Percentiles rank a stretch among this genome's conserved stretches.
These are phyloP conservation scores for Allygus modestus DNA, from an alignment of 2,888 invertebrate species.

Conservation along the genomic window DNA sequence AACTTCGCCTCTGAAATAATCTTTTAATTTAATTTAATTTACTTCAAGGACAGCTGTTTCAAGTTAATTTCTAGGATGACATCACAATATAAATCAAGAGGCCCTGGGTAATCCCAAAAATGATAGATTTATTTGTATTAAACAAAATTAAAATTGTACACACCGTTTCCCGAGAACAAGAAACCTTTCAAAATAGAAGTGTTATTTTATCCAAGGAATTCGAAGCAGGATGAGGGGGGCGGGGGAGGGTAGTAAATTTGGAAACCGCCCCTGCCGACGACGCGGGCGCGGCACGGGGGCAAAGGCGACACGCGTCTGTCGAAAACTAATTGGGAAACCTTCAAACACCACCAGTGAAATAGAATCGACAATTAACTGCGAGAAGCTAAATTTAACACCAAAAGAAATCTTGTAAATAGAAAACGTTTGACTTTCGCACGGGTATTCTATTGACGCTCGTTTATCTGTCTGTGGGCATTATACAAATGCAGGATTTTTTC, in stretches of 20 bases:
- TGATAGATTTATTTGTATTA: too few species aligned
- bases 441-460: background rate
- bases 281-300: background rate
- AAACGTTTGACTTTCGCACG: background rate
- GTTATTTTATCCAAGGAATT: too few species aligned
- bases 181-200: too few species aligned
- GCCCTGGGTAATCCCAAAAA: too few species aligned
- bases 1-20: too few species aligned
- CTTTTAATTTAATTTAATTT: too few species aligned
- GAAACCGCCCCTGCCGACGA: background rate
- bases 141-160: too few species aligned
- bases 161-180: too few species aligned
- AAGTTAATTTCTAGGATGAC: too few species aligned
- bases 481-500: background rate
- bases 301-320: background rate
- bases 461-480: background rate
- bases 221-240: background rate
- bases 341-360: background rate
- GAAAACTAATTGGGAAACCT: constrained; percentile 43
- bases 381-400: background rate
- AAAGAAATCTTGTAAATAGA: background rate
- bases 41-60: too few species aligned
- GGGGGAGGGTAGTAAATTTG: constrained; percentile 23
- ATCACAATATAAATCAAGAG: too few species aligned
- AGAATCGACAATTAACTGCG: constrained; percentile 19